Base-by-base conservation (phyloP, 2,888 invertebrate species). In the Synanthedon myopaeformis region DNA sequence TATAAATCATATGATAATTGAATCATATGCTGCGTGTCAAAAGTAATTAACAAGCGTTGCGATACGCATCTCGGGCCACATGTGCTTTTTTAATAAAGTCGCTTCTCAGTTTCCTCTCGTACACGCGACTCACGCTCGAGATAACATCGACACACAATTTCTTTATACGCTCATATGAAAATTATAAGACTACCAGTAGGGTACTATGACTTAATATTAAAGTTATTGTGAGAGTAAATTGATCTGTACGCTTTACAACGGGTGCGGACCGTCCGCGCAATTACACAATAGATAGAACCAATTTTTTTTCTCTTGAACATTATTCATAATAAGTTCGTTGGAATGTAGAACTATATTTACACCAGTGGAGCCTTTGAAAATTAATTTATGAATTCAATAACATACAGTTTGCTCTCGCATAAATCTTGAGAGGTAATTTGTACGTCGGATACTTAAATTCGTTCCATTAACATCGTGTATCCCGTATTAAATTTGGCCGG, bases 21-120 rank as follows among this genome's bases (percentile, higher is more conserved):
- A 87, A 87, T 87, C 86, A 86, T 87, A 86, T 86, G 87, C 86
- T 79, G 83, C 82, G 74, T 82, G 87, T 87, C 86, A 85, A 73
- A 85, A 80, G 86, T 83, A 86, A 86, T 87, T 85, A 87, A 85
- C 84, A 79, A 73, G 70, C 75, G 74, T 77, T 82, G 86, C 79
- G 85, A 86, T 87, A 87, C 79, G 70, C 82, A 87, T 86, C 85
- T 83, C 73, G 71, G 61, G 70, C 72, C 51, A 42, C 85, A 86
- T 87, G 85, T 85, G 85, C 76, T 76, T 86, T 86, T 86, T 85
- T 85, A 84, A 86, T 83, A 82, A 79, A 68, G 69, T 79, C 78
- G 71, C 76, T 58, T 72, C 79, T 76, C 77, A 66, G 76, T 72
- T 82, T 80, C 82, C 83, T 78, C 79, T 72, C 69, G 75, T 66